Percentiles rank a stretch among this genome's conserved stretches.
These are phyloP conservation scores for Unio delphinus DNA, from an alignment of 2,888 invertebrate species.

Conservation along the genomic window DNA sequence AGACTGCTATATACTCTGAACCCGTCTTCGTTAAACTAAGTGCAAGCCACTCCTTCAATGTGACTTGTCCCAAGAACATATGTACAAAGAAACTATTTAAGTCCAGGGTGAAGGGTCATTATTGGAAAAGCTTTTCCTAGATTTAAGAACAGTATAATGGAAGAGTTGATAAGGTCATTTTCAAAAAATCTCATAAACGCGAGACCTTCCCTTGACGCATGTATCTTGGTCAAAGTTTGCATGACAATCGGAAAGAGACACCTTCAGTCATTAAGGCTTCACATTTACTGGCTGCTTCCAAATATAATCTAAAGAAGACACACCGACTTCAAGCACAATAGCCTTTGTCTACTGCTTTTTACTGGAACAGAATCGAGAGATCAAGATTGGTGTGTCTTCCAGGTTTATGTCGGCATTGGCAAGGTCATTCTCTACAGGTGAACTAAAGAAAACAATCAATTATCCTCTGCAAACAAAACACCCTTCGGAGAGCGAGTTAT, in stretches of 20 bases:
- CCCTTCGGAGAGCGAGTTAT: constrained; percentile 5
- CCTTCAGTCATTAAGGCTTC: constrained; percentile 5
- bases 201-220: neutral
- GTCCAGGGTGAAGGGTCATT: neutral
- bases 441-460: neutral
- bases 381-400: neutral
- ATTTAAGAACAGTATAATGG: constrained; percentile 11
- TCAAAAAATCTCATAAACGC: constrained; percentile 4
- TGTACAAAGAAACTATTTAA: neutral
- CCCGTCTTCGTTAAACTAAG: neutral
- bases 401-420: neutral
- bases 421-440: neutral
- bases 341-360: neutral
- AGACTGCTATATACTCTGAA: neutral
- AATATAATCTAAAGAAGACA: constrained; percentile 6
- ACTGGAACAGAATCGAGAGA: neutral
- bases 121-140: neutral
- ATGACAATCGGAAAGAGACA: neutral
- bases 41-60: neutral
- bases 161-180: constrained; percentile 5
- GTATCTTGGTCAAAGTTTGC: constrained; percentile 2
- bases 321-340: constrained; percentile 5
- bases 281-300: constrained; percentile 10
- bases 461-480: constrained; percentile 2
- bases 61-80: neutral